phyloP scores from a whole-genome alignment of 2,888 invertebrate species.

The Melanchra persicariae region DNA sequence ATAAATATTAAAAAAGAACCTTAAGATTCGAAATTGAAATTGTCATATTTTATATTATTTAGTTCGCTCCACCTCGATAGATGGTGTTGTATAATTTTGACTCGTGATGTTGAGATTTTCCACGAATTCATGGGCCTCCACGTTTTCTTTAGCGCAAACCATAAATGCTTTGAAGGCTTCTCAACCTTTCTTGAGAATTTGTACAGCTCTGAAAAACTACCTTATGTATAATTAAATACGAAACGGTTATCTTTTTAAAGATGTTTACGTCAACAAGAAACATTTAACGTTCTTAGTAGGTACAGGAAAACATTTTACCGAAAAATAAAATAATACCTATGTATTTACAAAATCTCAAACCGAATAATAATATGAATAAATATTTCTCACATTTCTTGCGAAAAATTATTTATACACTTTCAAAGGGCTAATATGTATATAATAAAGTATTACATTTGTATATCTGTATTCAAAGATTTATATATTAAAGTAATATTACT shows the following conservation, averaged over 20 bases:
- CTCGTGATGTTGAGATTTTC: too few species aligned
- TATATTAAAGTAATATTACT: slow-evolving; percentile 42
- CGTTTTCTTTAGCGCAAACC: too few species aligned
- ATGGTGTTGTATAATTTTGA: too few species aligned
- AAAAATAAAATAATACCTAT: background rate
- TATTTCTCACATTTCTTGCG: background rate
- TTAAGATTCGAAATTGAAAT: too few species aligned
- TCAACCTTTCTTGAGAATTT: too few species aligned
- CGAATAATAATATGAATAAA: slow-evolving; percentile 5
- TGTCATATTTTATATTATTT: too few species aligned
- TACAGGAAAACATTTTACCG: background rate
- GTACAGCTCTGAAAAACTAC: background rate
- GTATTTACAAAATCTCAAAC: background rate
- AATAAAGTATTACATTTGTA: slow-evolving; percentile 24
- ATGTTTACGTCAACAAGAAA: background rate
- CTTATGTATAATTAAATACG: background rate
- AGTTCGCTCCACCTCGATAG: too few species aligned
- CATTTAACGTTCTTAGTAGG: background rate
- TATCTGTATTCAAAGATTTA: slow-evolving; percentile 20
- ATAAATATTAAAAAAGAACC: too few species aligned
- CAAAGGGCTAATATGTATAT: slow-evolving; percentile 24
- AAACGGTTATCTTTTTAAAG: background rate
- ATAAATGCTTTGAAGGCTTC: too few species aligned
- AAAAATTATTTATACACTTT: background rate
- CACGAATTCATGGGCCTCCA: too few species aligned